Evolutionary conservation across 2,888 invertebrate species (phyloP), one percentile per base, ranked within the genome.

Genomic region (Drosophila subsilvestris): DNA sequence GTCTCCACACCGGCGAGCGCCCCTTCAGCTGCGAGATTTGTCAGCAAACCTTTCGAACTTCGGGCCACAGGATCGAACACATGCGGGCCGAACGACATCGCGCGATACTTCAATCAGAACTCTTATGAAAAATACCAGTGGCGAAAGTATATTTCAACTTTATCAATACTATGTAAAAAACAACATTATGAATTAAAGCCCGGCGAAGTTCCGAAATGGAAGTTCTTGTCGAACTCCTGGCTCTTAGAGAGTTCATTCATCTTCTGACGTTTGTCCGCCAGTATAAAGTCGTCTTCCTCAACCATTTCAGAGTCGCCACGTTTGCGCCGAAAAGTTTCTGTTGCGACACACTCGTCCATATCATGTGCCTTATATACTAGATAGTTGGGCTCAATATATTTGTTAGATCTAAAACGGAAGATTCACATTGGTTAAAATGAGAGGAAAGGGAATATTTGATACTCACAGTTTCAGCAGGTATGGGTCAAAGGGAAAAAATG

Each of bases 401-500:
- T 93, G 90, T 42, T 76, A 61, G 76, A 94, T 92, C 85, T 88
- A 58, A 4, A 58, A 69, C 12, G 17, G 45, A 1, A 29, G 18
- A 27, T 59, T 14, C 5, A 7, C 3, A 37, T 12, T 17, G 20
- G 3, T 3, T n/a, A 59, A 25, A 74, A 73, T n/a, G 8, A 45
- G 37, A 2, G 37, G 2, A 6, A 7, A 7, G 6, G 7, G 7
- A 14, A 17, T 3, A 4, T 4, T 1, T 10, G 14, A 29, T 49
- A 63, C 94, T 87, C 77, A 91, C 91, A 86, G 72, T 80, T 95
- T 94, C 50, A 98, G 93, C 17, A 95, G 92, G 90, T 96, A 98
- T 0, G 97, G 97, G 92, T 98, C 98, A 90, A 98, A 98, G 0
- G 98, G 98, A 90, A 97, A 98, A 93, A 96, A 97, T 2, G 94